Percentiles rank a stretch among this genome's conserved stretches.
These are phyloP conservation scores for Tribolium freemani DNA, from an alignment of 2,888 invertebrate genomes.

Conservation along the genomic window DNA sequence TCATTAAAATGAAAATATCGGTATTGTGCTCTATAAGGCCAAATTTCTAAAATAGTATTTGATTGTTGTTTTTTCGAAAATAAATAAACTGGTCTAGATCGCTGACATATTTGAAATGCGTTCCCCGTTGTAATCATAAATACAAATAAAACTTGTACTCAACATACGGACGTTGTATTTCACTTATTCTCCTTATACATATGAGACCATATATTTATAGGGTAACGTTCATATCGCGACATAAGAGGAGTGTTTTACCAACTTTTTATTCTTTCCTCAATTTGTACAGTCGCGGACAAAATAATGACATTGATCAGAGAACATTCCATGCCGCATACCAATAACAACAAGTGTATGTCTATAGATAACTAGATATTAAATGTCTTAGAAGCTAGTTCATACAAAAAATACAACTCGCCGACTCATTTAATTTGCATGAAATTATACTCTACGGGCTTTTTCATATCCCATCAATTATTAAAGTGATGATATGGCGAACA, in stretches of 20 bases:
- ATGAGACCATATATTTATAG: conserved; percentile 22
- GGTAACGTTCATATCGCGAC: conserved; percentile 14
- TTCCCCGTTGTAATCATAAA: conserved; percentile 37
- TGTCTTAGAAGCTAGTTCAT: conserved; percentile 1
- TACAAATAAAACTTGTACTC: conserved; percentile 31
- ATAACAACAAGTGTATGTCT: background rate
- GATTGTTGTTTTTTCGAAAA: conserved; percentile 45
- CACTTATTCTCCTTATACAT: conserved; percentile 28
- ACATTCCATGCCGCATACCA: conserved; percentile 19
- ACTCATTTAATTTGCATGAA: conserved; percentile 34
- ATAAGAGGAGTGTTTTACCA: conserved; percentile 16
- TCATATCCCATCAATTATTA: conserved; percentile 21
- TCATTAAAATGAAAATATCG: conserved; percentile 54
- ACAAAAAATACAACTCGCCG: background rate
- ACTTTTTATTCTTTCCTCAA: conserved; percentile 4
- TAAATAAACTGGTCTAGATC: conserved; percentile 3
- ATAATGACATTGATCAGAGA: background rate
- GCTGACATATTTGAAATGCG: conserved; percentile 30
- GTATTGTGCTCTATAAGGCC: conserved; percentile 61
- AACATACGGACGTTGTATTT: conserved; percentile 27
- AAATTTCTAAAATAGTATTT: conserved; percentile 57
- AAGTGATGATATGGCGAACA: conserved; percentile 4
- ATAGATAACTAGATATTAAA: conserved; percentile 2
- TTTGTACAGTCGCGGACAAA: background rate
- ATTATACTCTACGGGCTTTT: conserved; percentile 20